A percentile compares a stretch with the other conserved stretches of the same genome.
These are phyloP conservation scores for Dolichopus griseipennis DNA, from an alignment of 2,888 invertebrate species.

Conservation along the genomic window DNA sequence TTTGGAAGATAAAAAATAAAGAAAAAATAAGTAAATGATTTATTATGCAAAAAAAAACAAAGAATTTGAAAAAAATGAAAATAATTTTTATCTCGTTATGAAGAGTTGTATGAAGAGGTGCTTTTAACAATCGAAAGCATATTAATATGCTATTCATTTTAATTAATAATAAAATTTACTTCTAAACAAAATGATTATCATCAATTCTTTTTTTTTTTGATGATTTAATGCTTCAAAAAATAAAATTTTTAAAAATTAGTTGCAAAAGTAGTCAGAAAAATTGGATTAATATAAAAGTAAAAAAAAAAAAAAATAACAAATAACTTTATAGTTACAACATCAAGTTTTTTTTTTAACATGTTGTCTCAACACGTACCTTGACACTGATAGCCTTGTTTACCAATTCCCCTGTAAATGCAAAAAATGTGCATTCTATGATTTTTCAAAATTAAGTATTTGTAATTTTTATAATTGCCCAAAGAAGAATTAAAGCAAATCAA, in stretches of 20 bases:
- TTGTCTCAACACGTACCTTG: slow-evolving; percentile 61
- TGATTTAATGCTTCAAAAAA: not conserved
- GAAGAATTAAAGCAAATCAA: slow-evolving; percentile 16
- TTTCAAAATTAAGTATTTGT: slow-evolving; percentile 25
- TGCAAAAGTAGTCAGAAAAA: not conserved
- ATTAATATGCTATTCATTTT: not conserved
- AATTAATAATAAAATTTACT: not conserved
- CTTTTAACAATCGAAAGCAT: not conserved
- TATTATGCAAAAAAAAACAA: no score
- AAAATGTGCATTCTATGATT: slow-evolving; percentile 44
- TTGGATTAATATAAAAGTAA: not conserved
- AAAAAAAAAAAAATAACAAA: slow-evolving; percentile 13
- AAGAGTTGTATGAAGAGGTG: no score
- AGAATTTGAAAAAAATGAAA: no score
- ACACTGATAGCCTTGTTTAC: slow-evolving; percentile 96
- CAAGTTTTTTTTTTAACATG: slow-evolving; percentile 5
- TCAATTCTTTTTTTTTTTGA: slow-evolving; percentile 10
- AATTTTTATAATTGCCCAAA: slow-evolving; percentile 10
- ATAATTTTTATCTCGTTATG: no score
- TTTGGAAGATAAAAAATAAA: no score
- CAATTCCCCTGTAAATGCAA: slow-evolving; percentile 80
- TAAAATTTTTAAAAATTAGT: not conserved
- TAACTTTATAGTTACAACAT: slow-evolving; percentile 9
- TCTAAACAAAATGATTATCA: not conserved
- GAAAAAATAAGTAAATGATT: no score